A percentile compares a stretch with the other conserved stretches of the same genome.
These are phyloP conservation scores for Diploscapter pachys DNA, from an alignment of 1,140 invertebrate genomes.

Conservation along the genomic window DNA sequence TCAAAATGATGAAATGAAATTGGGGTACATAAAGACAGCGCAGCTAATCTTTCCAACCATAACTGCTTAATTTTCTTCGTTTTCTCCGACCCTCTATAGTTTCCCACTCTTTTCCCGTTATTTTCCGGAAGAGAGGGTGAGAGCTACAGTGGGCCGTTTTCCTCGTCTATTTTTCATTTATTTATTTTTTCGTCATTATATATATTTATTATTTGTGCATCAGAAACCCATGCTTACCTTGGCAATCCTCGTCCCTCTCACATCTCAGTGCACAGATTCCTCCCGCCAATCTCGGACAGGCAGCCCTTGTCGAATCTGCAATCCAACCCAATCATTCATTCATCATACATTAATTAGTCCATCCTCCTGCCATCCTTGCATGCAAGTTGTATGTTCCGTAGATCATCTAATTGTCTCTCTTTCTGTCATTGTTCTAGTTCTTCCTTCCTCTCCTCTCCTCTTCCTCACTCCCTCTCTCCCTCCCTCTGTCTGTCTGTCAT, in stretches of 20 bases:
- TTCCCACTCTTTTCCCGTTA: too few species aligned
- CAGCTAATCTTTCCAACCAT: too few species aligned
- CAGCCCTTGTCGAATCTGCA: neutral
- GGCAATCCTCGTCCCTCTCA: conserved; percentile 39
- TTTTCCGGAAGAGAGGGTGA: too few species aligned
- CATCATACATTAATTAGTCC: neutral
- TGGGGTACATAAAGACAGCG: neutral
- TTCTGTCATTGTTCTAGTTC: neutral
- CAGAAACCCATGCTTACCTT: neutral
- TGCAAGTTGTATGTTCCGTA: too few species aligned
- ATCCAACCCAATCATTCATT: too few species aligned
- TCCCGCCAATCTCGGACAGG: conserved; percentile 41
- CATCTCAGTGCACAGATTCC: conserved; percentile 40
- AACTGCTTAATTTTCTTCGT: too few species aligned
- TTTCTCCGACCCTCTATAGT: too few species aligned
- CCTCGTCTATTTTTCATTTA: too few species aligned
- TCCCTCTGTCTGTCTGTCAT: neutral
- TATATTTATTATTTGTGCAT: too few species aligned
- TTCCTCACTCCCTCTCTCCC: neutral
- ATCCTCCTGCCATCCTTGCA: neutral
- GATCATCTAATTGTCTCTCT: neutral
- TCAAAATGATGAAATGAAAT: neutral
- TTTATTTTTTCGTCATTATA: too few species aligned
- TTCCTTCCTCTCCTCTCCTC: neutral
- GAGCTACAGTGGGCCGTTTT: too few species aligned